Conservation (phyloP, 2,113 vertebrate species). For the Lonchura striata region DNA sequence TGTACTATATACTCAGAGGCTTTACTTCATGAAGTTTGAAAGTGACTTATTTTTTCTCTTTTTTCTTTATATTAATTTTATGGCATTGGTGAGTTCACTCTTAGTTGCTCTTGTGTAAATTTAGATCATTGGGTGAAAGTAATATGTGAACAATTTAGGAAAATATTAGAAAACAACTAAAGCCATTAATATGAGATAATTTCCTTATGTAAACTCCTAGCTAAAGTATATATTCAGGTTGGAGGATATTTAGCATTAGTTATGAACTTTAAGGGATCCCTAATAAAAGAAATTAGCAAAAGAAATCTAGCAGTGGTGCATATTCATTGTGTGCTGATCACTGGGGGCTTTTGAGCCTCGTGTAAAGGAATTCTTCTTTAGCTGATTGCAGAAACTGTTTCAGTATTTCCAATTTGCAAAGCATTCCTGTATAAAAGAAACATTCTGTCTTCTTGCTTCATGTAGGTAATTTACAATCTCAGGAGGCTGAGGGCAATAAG, state of each 20-base stretch:
- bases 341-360: neutral
- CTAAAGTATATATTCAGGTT: neutral
- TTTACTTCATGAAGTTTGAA: neutral
- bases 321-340: conserved; percentile 12
- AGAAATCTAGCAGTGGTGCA: neutral
- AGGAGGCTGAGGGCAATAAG: neutral
- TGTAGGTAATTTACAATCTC: neutral
- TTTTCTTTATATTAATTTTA: neutral
- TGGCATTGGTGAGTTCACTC: neutral
- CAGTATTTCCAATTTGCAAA: neutral
- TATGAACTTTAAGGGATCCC: neutral
- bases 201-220: neutral
- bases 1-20: neutral
- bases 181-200: neutral
- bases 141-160: neutral
- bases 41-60: neutral
- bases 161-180: neutral
- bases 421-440: neutral
- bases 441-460: neutral
- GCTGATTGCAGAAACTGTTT: neutral
- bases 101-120: neutral
- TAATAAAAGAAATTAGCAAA: neutral
- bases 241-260: neutral
- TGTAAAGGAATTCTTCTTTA: neutral
- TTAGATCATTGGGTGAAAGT: neutral